Evolutionary conservation across 2,888 invertebrate genomes (phyloP).

Genomic region (Tenthredo distinguenda): DNA sequence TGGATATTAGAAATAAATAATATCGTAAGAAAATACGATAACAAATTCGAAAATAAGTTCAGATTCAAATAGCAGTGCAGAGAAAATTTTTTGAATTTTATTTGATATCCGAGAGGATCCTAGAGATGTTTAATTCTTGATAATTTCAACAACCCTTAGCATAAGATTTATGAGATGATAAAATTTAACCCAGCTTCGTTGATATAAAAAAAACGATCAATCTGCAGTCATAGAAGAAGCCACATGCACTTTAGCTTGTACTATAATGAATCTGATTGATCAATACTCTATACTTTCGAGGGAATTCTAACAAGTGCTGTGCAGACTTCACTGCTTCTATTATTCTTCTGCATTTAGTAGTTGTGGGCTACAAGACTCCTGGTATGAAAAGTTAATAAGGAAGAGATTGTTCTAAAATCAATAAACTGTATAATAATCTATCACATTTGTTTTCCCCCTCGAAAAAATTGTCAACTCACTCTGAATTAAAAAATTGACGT

Average conservation of each 20-base stretch:
- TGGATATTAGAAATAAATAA: not conserved
- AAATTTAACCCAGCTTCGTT: not conserved
- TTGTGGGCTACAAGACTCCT: not conserved
- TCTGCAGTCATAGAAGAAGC: slow-evolving; percentile 25
- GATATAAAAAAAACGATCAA: slow-evolving; percentile 13
- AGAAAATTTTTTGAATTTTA: not conserved
- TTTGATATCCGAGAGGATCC: not conserved
- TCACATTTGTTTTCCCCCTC: not conserved
- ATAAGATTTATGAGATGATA: not conserved
- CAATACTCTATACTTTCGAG: slow-evolving; percentile 65
- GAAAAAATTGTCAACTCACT: not conserved
- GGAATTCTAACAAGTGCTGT: slow-evolving; percentile 31
- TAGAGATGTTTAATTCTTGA: not conserved
- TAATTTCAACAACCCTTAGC: not conserved
- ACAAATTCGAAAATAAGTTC: not conserved
- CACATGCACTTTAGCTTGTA: slow-evolving; percentile 32
- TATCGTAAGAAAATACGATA: not conserved
- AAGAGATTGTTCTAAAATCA: not conserved
- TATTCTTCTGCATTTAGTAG: slow-evolving; percentile 9
- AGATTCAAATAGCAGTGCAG: not conserved
- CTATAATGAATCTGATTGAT: slow-evolving; percentile 68
- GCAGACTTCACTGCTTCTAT: slow-evolving; percentile 17
- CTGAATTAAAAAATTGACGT: slow-evolving; percentile 25
- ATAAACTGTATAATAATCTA: not conserved
- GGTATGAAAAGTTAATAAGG: not conserved